Base-by-base conservation (phyloP, 1,140 invertebrate genomes). In the Cotesia chilonis region DNA sequence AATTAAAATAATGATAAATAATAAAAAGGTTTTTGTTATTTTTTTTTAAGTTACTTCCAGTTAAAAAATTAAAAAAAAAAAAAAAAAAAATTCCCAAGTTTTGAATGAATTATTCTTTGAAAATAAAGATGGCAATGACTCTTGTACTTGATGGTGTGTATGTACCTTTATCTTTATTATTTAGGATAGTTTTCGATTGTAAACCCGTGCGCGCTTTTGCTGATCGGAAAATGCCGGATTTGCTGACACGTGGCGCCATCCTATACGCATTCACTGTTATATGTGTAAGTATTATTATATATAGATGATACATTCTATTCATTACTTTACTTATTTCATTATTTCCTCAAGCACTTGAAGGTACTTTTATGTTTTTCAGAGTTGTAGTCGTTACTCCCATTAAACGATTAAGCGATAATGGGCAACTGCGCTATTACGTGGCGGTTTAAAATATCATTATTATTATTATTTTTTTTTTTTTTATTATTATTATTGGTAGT, bases 211-310 rank as follows among this genome's bases (percentile, higher is more conserved):
- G 71, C 66, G 65, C 69, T 70, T 65, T 72, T 70, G 67, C 51
- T 64, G 38, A 41, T 57, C 65, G 63, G 72, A 75, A 76, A 75
- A 75, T 73, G 74, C 74, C 73, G 74, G 57, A 68, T 68, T 64
- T 67, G 41, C 72, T 74, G 79, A 80, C 77, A 77, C 77, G 81
- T 84, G 79, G 83, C 84, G 84, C 82, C 82, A 80, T 83, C 83
- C 67, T 64, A 73, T 76, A 75, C 75, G 71, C 54, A 66, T 68
- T 61, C 61, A 65, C 14, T 37, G 28, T 28, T 28, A 28, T 28
- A 28, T 28, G 28, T 28, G 28, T 28, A 1, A 28, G 28, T 28
- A 28, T 28, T 28, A 28, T 37, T 35, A 10, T 65, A 5, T n/a
- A 38, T 69, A 28, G 28, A 60, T 57, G 20, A 38, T 37, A 63